A percentile compares a stretch with the other conserved stretches of the same genome.
Evolutionary conservation across 2,888 invertebrate genomes (phyloP).

Genomic region (Sympetrum striolatum): DNA sequence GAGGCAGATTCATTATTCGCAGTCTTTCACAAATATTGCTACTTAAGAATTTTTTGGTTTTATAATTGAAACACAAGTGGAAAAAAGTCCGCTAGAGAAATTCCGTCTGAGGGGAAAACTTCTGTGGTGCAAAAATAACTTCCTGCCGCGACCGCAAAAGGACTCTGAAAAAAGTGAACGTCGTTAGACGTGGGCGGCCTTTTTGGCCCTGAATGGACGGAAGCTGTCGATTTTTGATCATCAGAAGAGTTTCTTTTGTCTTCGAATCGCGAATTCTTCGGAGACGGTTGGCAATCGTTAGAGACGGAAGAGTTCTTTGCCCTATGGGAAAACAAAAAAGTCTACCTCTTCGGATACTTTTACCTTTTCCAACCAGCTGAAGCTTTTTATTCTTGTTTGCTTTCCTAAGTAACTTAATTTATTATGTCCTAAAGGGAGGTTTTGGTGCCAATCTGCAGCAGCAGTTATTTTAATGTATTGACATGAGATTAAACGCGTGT

Average conservation of each 20-base stretch:
- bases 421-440: too few relatives aligned
- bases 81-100: background rate
- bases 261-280: background rate
- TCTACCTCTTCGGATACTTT: background rate
- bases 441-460: too few relatives aligned
- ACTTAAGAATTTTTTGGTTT: background rate
- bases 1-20: too few relatives aligned
- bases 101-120: background rate
- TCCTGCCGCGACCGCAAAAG: background rate
- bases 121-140: background rate
- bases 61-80: background rate
- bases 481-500: too few relatives aligned
- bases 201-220: constrained; percentile 32
- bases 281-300: background rate
- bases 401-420: too few relatives aligned
- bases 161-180: background rate
- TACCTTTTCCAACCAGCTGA: too few relatives aligned
- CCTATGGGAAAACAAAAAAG: background rate
- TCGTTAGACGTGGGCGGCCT: background rate
- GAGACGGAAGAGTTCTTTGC: background rate
- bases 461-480: too few relatives aligned
- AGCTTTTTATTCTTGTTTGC: too few relatives aligned
- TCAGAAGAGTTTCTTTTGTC: constrained; percentile 7
- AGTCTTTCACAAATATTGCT: too few relatives aligned
- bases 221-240: constrained; percentile 21